Conservation (phyloP, 2,113 vertebrate genomes). For the Cynopterus brachyotis region DNA sequence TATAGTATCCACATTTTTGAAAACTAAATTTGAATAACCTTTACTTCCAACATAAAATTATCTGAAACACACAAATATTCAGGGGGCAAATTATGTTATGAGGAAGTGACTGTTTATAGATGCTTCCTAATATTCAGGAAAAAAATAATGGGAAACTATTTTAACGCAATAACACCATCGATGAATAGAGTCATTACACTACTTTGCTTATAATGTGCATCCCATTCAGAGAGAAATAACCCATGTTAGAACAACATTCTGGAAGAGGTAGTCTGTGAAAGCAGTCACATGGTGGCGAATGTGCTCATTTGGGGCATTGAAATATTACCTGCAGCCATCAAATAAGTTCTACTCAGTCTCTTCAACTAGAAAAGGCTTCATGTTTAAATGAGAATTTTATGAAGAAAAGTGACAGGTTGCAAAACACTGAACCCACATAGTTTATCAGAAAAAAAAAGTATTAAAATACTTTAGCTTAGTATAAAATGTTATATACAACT, state of each 20-base stretch:
- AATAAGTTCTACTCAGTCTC: not conserved
- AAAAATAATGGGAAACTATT: not conserved
- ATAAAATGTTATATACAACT: not conserved
- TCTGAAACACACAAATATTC: not conserved
- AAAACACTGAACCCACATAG: not conserved
- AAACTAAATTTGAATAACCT: constrained; percentile 19
- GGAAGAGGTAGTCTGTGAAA: not conserved
- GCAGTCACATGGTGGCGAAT: too few relatives aligned
- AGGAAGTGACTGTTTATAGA: not conserved
- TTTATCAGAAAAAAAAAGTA: not conserved
- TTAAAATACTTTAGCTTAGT: not conserved
- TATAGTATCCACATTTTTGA: constrained; percentile 1
- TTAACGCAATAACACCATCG: not conserved
- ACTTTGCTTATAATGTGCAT: not conserved
- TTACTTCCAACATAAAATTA: not conserved
- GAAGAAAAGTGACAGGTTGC: not conserved
- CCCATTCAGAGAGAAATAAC: not conserved
- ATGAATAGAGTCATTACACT: not conserved
- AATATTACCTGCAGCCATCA: not conserved
- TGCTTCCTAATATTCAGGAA: not conserved
- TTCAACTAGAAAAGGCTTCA: not conserved
- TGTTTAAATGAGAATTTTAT: not conserved
- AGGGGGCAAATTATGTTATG: not conserved
- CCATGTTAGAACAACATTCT: not conserved
- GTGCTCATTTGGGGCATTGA: not conserved